Percentiles rank a stretch among this genome's conserved stretches.
Conservation (phyloP, 2,888 invertebrate species). For the Sericinus montela region DNA sequence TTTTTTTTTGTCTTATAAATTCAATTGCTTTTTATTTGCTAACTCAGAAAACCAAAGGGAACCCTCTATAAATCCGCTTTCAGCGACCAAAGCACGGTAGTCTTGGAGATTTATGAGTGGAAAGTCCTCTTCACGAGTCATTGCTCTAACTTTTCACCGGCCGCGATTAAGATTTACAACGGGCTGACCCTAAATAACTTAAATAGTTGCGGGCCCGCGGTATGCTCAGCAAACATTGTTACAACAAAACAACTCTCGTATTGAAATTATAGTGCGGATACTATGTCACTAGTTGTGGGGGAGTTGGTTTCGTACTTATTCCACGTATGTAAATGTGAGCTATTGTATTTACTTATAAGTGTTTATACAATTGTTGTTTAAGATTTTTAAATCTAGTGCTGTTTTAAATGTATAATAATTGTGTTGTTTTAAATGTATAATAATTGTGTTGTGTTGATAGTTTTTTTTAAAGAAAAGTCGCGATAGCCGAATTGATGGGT, state of each 20-base stretch:
- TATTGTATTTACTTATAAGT: neutral
- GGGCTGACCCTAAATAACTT: constrained; percentile 63
- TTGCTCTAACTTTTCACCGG: constrained; percentile 57
- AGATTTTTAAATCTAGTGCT: too few relatives aligned
- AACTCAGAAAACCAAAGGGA: neutral
- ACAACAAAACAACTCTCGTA: constrained; percentile 24
- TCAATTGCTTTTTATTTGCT: neutral
- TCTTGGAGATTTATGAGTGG: constrained; percentile 59
- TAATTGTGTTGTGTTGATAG: too few relatives aligned
- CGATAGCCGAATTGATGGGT: too few relatives aligned
- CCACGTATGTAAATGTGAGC: neutral
- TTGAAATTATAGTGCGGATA: constrained; percentile 6
- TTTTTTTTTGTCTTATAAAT: neutral
- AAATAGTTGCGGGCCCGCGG: constrained; percentile 47
- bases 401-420: too few relatives aligned
- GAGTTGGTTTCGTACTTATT: constrained; percentile 9
- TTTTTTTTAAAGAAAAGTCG: too few relatives aligned
- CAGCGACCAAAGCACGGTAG: constrained; percentile 19
- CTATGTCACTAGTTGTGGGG: constrained; percentile 14
- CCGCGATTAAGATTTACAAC: constrained; percentile 72
- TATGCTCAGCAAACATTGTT: constrained; percentile 32
- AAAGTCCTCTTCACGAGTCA: constrained; percentile 61
- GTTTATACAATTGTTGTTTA: too few relatives aligned
- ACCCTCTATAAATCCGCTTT: constrained; percentile 11
- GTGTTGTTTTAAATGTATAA: too few relatives aligned